Conservation (phyloP, 1,140 invertebrate genomes). For the Trichogramma pretiosum region DNA sequence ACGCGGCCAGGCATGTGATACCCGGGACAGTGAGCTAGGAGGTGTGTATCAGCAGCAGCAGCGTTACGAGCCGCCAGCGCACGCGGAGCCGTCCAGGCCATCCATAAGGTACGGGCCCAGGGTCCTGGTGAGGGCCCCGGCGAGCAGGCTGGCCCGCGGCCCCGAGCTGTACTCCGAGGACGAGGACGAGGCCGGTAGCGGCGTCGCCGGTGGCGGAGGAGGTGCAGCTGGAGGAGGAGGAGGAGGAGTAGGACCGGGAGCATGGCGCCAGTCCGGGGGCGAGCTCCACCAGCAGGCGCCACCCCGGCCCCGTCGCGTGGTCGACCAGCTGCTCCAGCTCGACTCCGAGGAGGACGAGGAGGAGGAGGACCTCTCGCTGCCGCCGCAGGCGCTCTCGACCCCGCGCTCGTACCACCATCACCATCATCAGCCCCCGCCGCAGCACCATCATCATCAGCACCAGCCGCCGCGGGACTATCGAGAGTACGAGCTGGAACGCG, state of each 20-base stretch:
- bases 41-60: too few species aligned
- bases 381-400: conserved; percentile 21
- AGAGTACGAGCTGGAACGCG: neutral
- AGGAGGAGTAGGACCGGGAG: conserved; percentile 23
- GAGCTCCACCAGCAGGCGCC: conserved; percentile 13
- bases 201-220: conserved; percentile 33
- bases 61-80: too few species aligned
- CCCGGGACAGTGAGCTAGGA: too few species aligned
- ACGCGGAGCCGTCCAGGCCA: too few species aligned
- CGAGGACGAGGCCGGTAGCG: conserved; percentile 38
- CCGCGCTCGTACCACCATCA: conserved; percentile 2
- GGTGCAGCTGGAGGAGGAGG: conserved; percentile 33
- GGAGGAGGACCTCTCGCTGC: conserved; percentile 37
- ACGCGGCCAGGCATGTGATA: too few species aligned
- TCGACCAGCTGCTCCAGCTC: conserved; percentile 40
- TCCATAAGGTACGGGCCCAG: conserved; percentile 8
- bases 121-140: conserved; percentile 16
- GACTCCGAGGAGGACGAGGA: conserved; percentile 42
- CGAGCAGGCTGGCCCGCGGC: conserved; percentile 5
- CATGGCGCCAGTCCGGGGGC: conserved; percentile 14
- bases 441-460: neutral
- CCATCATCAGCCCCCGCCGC: neutral
- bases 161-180: conserved; percentile 31
- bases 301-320: conserved; percentile 21
- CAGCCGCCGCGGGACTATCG: neutral